A percentile compares a stretch with the other conserved stretches of the same genome.
Evolutionary conservation across 2,797 vertebrate genomes (phyloP).

Genomic region (Hephaestus fuliginosus): DNA sequence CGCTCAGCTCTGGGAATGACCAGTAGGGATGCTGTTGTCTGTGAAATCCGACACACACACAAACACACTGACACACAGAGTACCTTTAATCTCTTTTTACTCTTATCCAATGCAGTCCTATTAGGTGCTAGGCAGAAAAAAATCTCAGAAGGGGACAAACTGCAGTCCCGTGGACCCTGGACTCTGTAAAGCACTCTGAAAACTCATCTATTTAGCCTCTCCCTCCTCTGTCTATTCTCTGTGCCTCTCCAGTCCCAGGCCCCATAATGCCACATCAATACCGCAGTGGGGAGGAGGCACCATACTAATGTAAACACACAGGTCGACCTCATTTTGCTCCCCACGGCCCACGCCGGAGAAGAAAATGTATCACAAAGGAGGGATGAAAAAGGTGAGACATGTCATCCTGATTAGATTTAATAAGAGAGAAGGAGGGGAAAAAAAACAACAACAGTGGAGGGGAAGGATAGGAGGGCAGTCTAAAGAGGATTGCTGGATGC

Average conservation of each 20-base stretch:
- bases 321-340: slow-evolving; percentile 81
- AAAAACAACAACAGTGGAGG: slow-evolving; percentile 19
- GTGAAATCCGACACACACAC: slow-evolving; percentile 27
- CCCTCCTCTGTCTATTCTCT: slow-evolving; percentile 56
- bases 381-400: slow-evolving; percentile 83
- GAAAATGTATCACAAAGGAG: slow-evolving; percentile 74
- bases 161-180: slow-evolving; percentile 71
- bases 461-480: slow-evolving; percentile 61
- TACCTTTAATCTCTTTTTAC: slow-evolving; percentile 60
- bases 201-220: slow-evolving; percentile 66
- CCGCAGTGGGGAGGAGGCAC: slow-evolving; percentile 90
- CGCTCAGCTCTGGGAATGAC: slow-evolving; percentile 47
- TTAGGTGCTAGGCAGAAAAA: slow-evolving; percentile 56
- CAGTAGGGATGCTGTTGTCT: slow-evolving; percentile 79
- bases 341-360: slow-evolving; percentile 72
- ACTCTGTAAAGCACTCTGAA: slow-evolving; percentile 77
- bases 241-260: slow-evolving; percentile 59
- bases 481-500: slow-evolving; percentile 78
- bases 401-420: slow-evolving; percentile 82
- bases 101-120: slow-evolving; percentile 61
- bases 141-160: slow-evolving; percentile 64
- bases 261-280: slow-evolving; percentile 87
- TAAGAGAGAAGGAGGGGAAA: slow-evolving; percentile 59
- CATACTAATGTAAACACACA: slow-evolving; percentile 87
- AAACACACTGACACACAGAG: slow-evolving; percentile 14